Conservation (phyloP, 2,888 invertebrate species). For the Cataglyphis altisquamis region DNA sequence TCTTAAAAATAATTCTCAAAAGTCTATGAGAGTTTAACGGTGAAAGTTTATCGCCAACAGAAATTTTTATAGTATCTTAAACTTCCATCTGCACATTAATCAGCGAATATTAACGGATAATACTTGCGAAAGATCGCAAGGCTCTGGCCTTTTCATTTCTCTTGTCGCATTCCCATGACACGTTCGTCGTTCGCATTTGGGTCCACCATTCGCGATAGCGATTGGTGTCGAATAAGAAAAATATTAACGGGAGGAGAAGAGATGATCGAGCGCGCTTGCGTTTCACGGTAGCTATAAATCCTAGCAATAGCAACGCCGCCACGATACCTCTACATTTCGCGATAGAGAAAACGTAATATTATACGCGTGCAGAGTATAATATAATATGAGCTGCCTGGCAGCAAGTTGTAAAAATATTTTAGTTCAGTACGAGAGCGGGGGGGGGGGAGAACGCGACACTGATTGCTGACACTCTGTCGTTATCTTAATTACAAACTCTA, state of each 20-base stretch:
- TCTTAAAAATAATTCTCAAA: not conserved
- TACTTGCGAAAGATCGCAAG: not conserved
- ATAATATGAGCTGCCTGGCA: slow-evolving; percentile 57
- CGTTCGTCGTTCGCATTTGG: not conserved
- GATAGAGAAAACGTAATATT: slow-evolving; percentile 39
- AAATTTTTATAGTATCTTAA: slow-evolving; percentile 12
- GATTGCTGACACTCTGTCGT: slow-evolving; percentile 61
- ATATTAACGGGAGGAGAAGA: not conserved
- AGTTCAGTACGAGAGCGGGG: slow-evolving; percentile 33
- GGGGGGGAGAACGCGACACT: slow-evolving; percentile 50
- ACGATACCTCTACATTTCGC: slow-evolving; percentile 33
- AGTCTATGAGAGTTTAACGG: slow-evolving; percentile 16
- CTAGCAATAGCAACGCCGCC: not conserved
- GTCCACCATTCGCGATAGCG: not conserved
- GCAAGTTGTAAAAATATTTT: slow-evolving; percentile 72
- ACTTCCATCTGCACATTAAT: slow-evolving; percentile 12
- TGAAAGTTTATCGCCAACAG: slow-evolving; percentile 21
- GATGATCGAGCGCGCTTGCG: slow-evolving; percentile 7
- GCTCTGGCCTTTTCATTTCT: not conserved
- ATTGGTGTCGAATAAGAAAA: not conserved
- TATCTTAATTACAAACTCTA: slow-evolving; percentile 69
- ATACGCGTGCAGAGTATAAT: not conserved
- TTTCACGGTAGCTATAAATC: slow-evolving; percentile 47
- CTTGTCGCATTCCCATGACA: not conserved
- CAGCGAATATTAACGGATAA: not conserved